These are phyloP conservation scores for Cryptocheilus praepositus DNA, from an alignment of 2,888 invertebrate genomes.

Conservation along the genomic window DNA sequence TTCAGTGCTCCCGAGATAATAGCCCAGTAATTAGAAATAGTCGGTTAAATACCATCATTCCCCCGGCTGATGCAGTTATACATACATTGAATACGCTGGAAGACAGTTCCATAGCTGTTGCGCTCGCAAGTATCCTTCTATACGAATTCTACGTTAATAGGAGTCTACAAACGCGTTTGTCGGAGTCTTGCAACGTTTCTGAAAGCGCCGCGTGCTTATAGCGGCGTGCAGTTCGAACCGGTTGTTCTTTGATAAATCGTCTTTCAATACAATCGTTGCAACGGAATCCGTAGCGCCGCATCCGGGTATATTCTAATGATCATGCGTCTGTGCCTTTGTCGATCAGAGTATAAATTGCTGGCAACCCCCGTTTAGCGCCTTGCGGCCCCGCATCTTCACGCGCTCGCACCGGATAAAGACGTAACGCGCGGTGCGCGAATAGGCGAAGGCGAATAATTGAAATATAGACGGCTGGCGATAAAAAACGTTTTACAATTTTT, in stretches of 20 bases:
- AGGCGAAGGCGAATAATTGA: constrained; percentile 39
- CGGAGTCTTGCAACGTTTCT: no score
- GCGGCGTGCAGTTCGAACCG: no score
- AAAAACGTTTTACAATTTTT: constrained; percentile 41
- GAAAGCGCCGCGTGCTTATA: no score
- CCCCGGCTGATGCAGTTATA: constrained; percentile 33
- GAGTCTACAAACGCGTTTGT: constrained; percentile 36
- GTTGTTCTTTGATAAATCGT: no score
- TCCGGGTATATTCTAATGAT: no score
- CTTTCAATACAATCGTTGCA: no score
- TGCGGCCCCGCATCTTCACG: no score
- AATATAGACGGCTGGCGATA: constrained; percentile 23
- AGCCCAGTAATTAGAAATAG: constrained; percentile 36
- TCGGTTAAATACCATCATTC: constrained; percentile 34
- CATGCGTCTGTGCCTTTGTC: no score
- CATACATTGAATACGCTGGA: constrained; percentile 21
- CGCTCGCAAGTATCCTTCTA: constrained; percentile 10
- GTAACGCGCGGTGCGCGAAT: not conserved
- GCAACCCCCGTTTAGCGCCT: no score
- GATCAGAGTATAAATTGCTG: no score
- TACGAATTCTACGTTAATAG: constrained; percentile 37
- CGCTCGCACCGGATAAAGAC: no score
- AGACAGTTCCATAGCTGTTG: not conserved
- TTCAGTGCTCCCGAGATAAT: constrained; percentile 22
- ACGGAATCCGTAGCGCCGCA: no score